Percentiles rank a stretch among this genome's conserved stretches.
Evolutionary conservation across 1,140 invertebrate genomes (phyloP).

Genomic region (Achatina immaculata): DNA sequence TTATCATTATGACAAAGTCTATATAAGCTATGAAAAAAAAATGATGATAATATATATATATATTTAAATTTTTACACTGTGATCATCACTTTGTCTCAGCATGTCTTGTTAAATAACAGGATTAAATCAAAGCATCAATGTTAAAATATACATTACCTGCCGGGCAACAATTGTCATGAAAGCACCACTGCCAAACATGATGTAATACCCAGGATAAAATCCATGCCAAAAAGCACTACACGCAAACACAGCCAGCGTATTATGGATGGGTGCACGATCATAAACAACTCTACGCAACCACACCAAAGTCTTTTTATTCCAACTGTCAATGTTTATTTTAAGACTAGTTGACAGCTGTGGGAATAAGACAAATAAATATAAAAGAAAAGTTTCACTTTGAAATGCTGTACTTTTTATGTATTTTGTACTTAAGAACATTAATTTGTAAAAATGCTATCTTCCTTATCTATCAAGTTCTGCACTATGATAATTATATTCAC

Average conservation of each 20-base stretch:
- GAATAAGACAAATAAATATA: too few relatives aligned
- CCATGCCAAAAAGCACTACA: constrained; percentile 96
- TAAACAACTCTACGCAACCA: constrained; percentile 67
- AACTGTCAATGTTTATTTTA: constrained; percentile 65
- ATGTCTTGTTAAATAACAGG: too few relatives aligned
- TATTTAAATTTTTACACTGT: too few relatives aligned
- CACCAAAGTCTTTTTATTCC: constrained; percentile 63
- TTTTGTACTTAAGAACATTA: background rate
- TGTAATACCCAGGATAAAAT: constrained; percentile 97
- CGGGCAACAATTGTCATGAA: constrained; percentile 88
- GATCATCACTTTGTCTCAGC: too few relatives aligned
- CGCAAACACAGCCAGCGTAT: constrained; percentile 81
- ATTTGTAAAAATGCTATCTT: background rate
- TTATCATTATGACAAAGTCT: too few relatives aligned
- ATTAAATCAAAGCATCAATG: too few relatives aligned
- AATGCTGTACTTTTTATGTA: background rate
- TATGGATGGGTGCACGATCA: constrained; percentile 57
- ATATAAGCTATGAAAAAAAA: too few relatives aligned
- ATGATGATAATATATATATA: too few relatives aligned
- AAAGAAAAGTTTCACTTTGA: too few relatives aligned
- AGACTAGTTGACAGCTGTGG: constrained; percentile 62
- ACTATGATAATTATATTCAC: background rate
- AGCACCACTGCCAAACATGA: constrained; percentile 91
- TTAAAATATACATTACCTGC: too few relatives aligned
- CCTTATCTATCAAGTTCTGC: background rate